Evolutionary conservation across 2,888 invertebrate genomes (phyloP).

Genomic region (Dryococelus australis): DNA sequence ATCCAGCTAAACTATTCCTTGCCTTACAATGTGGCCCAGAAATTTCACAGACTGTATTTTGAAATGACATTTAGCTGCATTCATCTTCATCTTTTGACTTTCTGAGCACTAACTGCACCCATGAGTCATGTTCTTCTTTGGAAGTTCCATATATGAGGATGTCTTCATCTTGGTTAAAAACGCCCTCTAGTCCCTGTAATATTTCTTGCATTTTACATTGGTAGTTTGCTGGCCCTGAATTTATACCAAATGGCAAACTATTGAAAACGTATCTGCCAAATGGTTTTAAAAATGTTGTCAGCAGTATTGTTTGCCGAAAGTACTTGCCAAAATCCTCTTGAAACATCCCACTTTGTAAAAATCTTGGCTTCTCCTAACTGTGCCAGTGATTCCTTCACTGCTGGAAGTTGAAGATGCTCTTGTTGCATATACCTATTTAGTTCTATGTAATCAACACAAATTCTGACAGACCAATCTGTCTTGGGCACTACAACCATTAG

Average conservation of each 20-base stretch:
- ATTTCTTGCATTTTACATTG: background rate
- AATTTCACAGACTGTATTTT: background rate
- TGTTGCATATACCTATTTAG: background rate
- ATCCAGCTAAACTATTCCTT: background rate
- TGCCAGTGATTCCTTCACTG: background rate
- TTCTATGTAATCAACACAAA: conserved; percentile 46
- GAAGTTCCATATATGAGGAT: background rate
- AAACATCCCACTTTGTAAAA: background rate
- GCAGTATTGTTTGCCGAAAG: background rate
- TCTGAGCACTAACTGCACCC: background rate
- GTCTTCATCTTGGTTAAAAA: background rate
- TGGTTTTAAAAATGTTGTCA: background rate
- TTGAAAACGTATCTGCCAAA: background rate
- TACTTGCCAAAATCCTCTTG: conserved; percentile 47
- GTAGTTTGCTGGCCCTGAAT: background rate
- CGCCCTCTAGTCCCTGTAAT: background rate
- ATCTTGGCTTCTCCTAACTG: background rate
- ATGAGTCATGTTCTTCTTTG: background rate
- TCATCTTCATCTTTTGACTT: background rate
- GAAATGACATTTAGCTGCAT: background rate
- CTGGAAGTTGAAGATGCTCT: background rate
- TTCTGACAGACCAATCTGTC: conserved; percentile 45
- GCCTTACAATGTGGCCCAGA: background rate
- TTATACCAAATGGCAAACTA: background rate
- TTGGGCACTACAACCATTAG: conserved; percentile 54